A percentile compares a stretch with the other conserved stretches of the same genome.
phyloP scores from a whole-genome alignment of 2,888 invertebrate genomes.

The Agrotis exclamationis region DNA sequence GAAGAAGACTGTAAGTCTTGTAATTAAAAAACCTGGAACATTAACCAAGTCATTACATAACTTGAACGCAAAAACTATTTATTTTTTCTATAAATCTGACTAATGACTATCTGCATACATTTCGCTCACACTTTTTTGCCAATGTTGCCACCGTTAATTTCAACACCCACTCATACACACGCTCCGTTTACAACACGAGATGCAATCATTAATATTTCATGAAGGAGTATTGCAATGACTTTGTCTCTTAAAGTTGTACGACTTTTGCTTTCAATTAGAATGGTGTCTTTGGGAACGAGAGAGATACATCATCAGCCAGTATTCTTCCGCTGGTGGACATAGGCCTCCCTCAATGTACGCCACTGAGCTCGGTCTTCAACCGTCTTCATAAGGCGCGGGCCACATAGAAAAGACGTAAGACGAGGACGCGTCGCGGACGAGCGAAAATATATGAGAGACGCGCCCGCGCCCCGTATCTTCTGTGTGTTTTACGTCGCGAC shows the following conservation, averaged over 20 bases:
- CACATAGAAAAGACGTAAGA: too few relatives aligned
- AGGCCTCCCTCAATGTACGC: too few relatives aligned
- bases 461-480: too few relatives aligned
- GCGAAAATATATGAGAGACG: too few relatives aligned
- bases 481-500: too few relatives aligned
- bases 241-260: neutral
- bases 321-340: too few relatives aligned
- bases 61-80: neutral
- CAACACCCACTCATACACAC: constrained; percentile 34
- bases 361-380: too few relatives aligned
- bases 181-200: constrained; percentile 32
- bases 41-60: neutral
- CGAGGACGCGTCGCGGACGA: too few relatives aligned
- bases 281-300: neutral
- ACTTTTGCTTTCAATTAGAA: neutral
- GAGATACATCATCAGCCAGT: too few relatives aligned
- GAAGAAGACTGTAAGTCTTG: neutral
- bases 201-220: constrained; percentile 30
- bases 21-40: neutral
- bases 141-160: constrained; percentile 6
- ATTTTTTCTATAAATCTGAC: neutral
- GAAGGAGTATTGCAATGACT: constrained; percentile 14
- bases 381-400: too few relatives aligned
- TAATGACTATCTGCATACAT: neutral
- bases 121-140: constrained; percentile 46